Evolutionary conservation across 1,140 invertebrate genomes (phyloP).

Genomic region (Ctenoplectra terminalis): DNA sequence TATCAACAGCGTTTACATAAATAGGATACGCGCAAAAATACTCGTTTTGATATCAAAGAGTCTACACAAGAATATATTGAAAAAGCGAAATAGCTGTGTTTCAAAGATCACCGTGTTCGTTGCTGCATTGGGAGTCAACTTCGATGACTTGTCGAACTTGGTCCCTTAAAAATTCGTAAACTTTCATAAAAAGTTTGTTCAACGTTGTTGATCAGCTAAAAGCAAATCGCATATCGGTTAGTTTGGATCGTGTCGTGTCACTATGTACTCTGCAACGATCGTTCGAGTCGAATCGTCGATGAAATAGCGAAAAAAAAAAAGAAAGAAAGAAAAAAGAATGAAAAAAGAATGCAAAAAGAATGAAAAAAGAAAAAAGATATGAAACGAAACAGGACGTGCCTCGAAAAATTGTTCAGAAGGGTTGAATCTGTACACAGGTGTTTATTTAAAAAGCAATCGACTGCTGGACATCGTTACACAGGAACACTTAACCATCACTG

Average conservation of each 20-base stretch:
- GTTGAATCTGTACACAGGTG: conserved; percentile 70
- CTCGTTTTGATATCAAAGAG: too few species aligned
- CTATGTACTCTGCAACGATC: background rate
- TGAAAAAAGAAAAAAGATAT: too few species aligned
- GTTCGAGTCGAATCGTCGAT: background rate
- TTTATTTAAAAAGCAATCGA: conserved; percentile 74
- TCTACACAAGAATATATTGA: background rate
- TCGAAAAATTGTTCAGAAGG: conserved; percentile 40
- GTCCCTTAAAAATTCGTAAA: too few species aligned
- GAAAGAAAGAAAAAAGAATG: conserved; percentile 1
- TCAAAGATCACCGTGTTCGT: background rate
- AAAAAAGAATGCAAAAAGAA: background rate
- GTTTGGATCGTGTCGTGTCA: background rate
- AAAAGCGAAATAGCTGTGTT: background rate
- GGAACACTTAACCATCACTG: conserved; percentile 78
- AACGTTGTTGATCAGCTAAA: background rate
- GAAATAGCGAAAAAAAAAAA: background rate
- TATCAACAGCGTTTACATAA: background rate
- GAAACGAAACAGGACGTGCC: conserved; percentile 9
- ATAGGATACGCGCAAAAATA: background rate
- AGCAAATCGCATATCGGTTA: background rate
- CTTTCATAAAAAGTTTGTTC: too few species aligned
- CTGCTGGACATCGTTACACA: conserved; percentile 76
- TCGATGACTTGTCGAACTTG: too few species aligned
- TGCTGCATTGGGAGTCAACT: too few species aligned